Base-by-base conservation (phyloP, 2,888 invertebrate species). In the Dorcus hopei region DNA sequence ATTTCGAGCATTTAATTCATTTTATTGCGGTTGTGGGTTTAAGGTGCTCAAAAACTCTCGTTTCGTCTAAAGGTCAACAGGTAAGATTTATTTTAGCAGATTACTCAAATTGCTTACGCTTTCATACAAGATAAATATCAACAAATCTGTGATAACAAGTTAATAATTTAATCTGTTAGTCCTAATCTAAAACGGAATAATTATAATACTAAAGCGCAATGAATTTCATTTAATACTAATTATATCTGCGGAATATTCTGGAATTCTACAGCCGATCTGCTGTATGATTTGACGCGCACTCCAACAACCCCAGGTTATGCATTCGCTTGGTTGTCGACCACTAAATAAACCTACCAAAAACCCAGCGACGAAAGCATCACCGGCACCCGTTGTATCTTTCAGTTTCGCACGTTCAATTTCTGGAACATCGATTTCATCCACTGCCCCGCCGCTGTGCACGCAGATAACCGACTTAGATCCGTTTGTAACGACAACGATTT, bases 401-500 rank as follows among this genome's bases (percentile, higher is more conserved):
- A 85, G 75, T 40, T 77, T 67, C 9, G 70, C 64, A 8, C 71
- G 54, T 0, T 77, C 70, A n/a, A 83, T 71, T 41, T 72, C 64
- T 2, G 80, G 79, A 3, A 82, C 81, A 2, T 61, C n/a, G 38
- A 72, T 68, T 55, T 72, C 67, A 16, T 65, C 47, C 3, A 70
- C 52, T 16, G 62, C 41, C 11, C 64, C 61, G 39, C 64, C 58
- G 8, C 66, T 68, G 57, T 68, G 67, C 8, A 73, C 69, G 60
- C 87, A 81, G 48, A 82, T 72, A 0, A 86, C 82, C 19, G 82
- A 80, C 11, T 82, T 74, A 0, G 79, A 74, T 8, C 87, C 88
- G 67, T 88, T 83, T 5, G 89, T 90, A 57, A 89, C 80, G 2
- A 88, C 78, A 19, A 88, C 80, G 4, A 84, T 80, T 63, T 86